These are phyloP conservation scores for Trichomycterus rosablanca DNA, from an alignment of 2,113 vertebrate species.

Conservation along the genomic window DNA sequence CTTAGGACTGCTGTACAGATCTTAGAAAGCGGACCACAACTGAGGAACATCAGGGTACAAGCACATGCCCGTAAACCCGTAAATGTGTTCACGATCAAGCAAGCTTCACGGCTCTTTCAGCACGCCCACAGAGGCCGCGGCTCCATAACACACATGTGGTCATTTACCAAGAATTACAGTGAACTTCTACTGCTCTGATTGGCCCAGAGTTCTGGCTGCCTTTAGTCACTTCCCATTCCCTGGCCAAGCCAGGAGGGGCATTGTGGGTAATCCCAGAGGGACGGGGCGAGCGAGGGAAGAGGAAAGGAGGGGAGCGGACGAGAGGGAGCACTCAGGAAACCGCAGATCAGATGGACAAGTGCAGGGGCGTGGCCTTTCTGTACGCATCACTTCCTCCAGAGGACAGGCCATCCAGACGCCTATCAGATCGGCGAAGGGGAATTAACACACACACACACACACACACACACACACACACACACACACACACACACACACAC, in stretches of 20 bases:
- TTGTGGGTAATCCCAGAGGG: slow-evolving; percentile 26
- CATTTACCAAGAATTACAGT: too few relatives aligned
- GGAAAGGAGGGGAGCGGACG: slow-evolving; percentile 42
- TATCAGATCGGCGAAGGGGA: neutral
- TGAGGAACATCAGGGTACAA: too few relatives aligned
- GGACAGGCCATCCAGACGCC: neutral
- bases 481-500: too few relatives aligned
- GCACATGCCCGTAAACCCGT: too few relatives aligned
- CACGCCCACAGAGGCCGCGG: too few relatives aligned
- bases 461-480: too few relatives aligned
- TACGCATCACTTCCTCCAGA: slow-evolving; percentile 34
- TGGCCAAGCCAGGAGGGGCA: slow-evolving; percentile 8
- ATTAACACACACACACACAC: too few relatives aligned
- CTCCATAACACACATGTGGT: too few relatives aligned
- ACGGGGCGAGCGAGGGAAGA: slow-evolving; percentile 16
- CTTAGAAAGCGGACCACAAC: too few relatives aligned
- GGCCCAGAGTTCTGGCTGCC: neutral
- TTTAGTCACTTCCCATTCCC: slow-evolving; percentile 32
- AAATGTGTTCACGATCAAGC: too few relatives aligned
- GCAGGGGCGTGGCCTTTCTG: slow-evolving; percentile 10
- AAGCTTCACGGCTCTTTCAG: too few relatives aligned
- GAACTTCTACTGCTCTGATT: slow-evolving; percentile 17
- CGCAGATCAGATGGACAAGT: slow-evolving; percentile 31
- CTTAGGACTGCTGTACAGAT: too few relatives aligned
- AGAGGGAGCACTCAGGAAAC: slow-evolving; percentile 33